phyloP scores from a whole-genome alignment of 2,113 vertebrate species.

The Pseudois nayaur region DNA sequence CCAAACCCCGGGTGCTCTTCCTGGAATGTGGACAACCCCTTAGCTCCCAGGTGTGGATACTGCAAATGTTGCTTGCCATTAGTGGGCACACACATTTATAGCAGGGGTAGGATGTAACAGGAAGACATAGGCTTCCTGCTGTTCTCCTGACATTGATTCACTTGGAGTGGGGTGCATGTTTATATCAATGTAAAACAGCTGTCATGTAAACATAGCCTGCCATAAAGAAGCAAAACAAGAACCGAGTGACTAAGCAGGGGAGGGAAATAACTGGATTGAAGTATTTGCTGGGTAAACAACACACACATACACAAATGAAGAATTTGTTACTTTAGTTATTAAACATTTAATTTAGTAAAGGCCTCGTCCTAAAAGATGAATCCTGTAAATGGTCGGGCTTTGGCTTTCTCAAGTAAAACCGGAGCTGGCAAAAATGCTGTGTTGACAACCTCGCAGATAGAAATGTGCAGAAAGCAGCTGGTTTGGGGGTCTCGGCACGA shows the following conservation, averaged over 20 bases:
- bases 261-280: background rate
- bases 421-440: constrained; percentile 46
- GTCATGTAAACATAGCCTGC: constrained; percentile 52
- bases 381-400: constrained; percentile 1
- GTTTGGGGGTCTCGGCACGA: constrained; percentile 38
- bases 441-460: constrained; percentile 54
- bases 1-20: background rate
- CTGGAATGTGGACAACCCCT: background rate
- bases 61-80: constrained; percentile 30
- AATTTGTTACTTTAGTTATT: constrained; percentile 24
- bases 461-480: constrained; percentile 60
- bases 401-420: constrained; percentile 40
- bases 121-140: constrained; percentile 53
- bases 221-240: constrained; percentile 45
- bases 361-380: constrained; percentile 47
- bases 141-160: constrained; percentile 58
- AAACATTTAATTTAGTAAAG: constrained; percentile 47
- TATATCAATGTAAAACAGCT: constrained; percentile 65
- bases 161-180: constrained; percentile 36
- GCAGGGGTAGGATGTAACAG: background rate
- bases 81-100: background rate
- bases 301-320: background rate
- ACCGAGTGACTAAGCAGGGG: background rate
- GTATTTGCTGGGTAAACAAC: constrained; percentile 8
- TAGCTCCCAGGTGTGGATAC: background rate